Evolutionary conservation across 2,888 invertebrate genomes (phyloP).

Genomic region (Ametastegia equiseti): DNA sequence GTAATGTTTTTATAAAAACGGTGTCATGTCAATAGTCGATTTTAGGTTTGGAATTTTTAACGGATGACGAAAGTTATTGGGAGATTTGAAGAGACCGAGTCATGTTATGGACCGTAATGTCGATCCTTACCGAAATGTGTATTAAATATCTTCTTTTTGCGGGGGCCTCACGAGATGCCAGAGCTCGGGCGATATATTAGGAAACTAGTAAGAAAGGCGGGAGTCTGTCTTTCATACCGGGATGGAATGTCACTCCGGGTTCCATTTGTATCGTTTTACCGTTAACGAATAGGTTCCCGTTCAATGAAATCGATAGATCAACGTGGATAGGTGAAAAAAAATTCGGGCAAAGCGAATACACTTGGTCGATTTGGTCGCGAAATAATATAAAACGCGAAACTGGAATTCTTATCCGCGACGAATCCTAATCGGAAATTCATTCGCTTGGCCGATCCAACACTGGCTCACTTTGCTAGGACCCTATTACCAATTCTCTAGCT

Average conservation of each 20-base stretch:
- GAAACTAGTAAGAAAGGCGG: background rate
- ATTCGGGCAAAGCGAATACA: background rate
- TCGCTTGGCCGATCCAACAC: background rate
- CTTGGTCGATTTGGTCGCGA: background rate
- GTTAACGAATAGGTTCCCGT: conserved; percentile 15
- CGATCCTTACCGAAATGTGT: background rate
- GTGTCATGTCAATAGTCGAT: no score
- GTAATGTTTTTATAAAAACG: no score
- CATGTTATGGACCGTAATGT: background rate
- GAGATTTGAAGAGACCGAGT: background rate
- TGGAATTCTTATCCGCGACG: background rate
- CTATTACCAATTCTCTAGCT: conserved; percentile 8
- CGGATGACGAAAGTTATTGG: background rate
- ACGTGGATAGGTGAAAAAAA: background rate
- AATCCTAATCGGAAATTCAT: background rate
- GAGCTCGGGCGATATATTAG: conserved; percentile 2
- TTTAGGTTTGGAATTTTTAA: background rate
- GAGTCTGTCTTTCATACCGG: background rate
- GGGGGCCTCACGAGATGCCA: background rate
- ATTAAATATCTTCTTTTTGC: conserved; percentile 14
- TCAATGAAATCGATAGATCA: conserved; percentile 27
- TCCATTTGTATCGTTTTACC: conserved; percentile 9
- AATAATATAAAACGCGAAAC: background rate
- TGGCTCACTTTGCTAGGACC: background rate
- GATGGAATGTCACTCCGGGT: conserved; percentile 9